Conservation (phyloP, 2,113 vertebrate genomes). For the Phalacrocorax carbo region DNA sequence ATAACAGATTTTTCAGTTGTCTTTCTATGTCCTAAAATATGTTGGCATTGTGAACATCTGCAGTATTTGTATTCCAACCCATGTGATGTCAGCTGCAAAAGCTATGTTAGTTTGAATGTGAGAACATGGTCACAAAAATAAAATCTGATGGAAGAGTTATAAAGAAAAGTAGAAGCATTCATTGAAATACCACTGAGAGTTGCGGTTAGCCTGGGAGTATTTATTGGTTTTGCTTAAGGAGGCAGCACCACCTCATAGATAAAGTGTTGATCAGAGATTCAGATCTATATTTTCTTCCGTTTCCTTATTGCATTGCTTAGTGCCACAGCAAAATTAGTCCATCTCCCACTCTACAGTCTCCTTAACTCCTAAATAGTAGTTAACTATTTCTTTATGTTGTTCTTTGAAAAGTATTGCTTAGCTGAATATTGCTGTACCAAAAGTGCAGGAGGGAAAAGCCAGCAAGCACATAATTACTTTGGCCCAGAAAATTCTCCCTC, state of each 20-base stretch:
- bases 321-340: not conserved
- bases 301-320: not conserved
- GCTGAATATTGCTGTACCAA: not conserved
- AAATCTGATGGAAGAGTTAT: not conserved
- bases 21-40: not conserved
- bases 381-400: not conserved
- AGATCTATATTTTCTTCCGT: not conserved
- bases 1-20: not conserved
- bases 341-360: not conserved
- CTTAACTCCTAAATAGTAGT: not conserved
- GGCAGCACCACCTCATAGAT: not conserved
- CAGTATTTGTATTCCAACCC: not conserved
- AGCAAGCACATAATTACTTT: not conserved
- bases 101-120: not conserved
- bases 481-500: not conserved
- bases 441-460: not conserved
- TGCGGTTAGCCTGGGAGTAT: not conserved
- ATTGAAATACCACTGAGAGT: not conserved
- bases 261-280: not conserved
- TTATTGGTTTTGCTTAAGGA: not conserved
- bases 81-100: not conserved
- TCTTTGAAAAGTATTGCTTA: not conserved
- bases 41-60: not conserved
- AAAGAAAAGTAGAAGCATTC: not conserved
- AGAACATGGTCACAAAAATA: constrained; percentile 4